Conservation (phyloP, 2,888 invertebrate species). For the Trissonchulus latispiculum region DNA sequence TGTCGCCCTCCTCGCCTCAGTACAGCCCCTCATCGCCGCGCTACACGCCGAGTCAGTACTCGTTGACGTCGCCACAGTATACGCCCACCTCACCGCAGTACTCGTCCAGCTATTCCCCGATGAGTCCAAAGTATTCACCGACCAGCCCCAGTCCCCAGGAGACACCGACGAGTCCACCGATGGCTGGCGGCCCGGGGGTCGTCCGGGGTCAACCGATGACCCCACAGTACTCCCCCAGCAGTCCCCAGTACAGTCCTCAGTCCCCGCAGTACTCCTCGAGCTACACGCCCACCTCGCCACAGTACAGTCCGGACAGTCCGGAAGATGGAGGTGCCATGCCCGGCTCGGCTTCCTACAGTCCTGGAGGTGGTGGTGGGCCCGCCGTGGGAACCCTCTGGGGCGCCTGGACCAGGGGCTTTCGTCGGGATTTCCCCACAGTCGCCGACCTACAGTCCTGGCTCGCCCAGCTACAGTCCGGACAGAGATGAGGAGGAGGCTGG, state of each 20-base stretch:
- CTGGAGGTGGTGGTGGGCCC: background rate
- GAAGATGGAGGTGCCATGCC: conserved; percentile 37
- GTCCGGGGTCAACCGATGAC: too few relatives aligned
- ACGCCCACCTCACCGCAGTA: conserved; percentile 44
- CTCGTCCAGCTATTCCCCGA: conserved; percentile 48
- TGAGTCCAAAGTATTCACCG: conserved; percentile 46
- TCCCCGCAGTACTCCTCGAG: conserved; percentile 60
- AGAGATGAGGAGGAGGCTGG: too few relatives aligned
- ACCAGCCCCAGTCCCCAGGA: conserved; percentile 40
- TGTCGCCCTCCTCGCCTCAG: conserved; percentile 42
- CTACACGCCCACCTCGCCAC: conserved; percentile 67
- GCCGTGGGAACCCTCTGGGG: too few relatives aligned
- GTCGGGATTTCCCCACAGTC: conserved; percentile 39
- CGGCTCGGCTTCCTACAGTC: background rate
- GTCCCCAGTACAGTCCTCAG: conserved; percentile 59
- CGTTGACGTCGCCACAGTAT: conserved; percentile 43
- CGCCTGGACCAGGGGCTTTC: too few relatives aligned
- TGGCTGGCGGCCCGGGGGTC: too few relatives aligned
- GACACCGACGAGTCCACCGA: conserved; percentile 48
- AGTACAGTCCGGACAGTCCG: conserved; percentile 59
- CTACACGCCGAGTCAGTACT: conserved; percentile 31
- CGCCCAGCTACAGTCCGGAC: too few relatives aligned
- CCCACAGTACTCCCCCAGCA: conserved; percentile 43
- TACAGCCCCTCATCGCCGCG: conserved; percentile 44
- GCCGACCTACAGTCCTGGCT: conserved; percentile 43